phyloP scores from a whole-genome alignment of 30 jellyfish, hydroid and myxozoan genomes.

The Mastigias papua region DNA sequence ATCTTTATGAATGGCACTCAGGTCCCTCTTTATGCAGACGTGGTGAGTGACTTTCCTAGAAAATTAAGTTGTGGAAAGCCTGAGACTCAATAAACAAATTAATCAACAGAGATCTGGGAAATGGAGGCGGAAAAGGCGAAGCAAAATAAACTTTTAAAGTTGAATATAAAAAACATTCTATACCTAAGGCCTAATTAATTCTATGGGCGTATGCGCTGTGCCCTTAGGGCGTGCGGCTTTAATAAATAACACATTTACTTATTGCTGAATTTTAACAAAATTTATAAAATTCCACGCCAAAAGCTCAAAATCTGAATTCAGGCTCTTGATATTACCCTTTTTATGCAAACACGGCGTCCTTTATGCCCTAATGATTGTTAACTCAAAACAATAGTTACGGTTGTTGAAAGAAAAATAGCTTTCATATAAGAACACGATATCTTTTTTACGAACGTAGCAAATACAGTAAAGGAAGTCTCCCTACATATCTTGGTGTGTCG shows the following conservation, averaged over 20 bases:
- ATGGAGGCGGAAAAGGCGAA: slow-evolving; percentile 16
- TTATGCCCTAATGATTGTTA: no score
- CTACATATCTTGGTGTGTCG: background rate
- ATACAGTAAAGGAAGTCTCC: background rate
- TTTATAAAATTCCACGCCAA: background rate
- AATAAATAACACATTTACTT: no score
- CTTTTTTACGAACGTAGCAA: background rate
- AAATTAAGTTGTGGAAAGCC: slow-evolving; percentile 17
- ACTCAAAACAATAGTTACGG: no score
- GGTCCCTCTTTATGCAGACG: slow-evolving; percentile 91
- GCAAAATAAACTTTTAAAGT: slow-evolving; percentile 5
- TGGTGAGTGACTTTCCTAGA: slow-evolving; percentile 89
- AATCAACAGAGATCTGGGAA: slow-evolving; percentile 1
- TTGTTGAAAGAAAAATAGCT: no score
- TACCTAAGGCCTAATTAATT: background rate
- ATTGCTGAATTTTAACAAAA: no score
- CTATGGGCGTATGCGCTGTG: background rate
- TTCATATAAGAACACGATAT: no score
- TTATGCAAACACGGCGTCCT: no score
- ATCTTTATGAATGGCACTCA: slow-evolving; percentile 91
- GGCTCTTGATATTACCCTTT: background rate
- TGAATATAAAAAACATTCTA: background rate
- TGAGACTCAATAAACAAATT: background rate
- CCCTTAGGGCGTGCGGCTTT: background rate
- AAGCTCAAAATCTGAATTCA: background rate